Evolutionary conservation across 2,113 vertebrate genomes (phyloP).

Genomic region (Helogale parvula): DNA sequence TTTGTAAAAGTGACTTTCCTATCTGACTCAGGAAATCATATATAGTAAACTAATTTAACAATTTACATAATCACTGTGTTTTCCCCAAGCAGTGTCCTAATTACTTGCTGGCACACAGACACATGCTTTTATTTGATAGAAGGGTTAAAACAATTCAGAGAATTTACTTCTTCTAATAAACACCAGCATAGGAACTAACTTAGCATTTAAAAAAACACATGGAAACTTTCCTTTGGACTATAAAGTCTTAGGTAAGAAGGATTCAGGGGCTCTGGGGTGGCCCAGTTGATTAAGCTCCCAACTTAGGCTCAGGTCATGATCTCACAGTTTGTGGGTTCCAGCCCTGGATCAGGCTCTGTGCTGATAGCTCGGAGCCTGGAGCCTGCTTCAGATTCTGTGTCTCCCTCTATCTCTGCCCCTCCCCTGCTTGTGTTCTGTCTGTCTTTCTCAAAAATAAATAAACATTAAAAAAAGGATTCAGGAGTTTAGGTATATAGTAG

Average conservation of each 20-base stretch:
- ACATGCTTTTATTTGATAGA: background rate
- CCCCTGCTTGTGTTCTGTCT: too few relatives aligned
- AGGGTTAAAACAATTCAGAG: conserved; percentile 18
- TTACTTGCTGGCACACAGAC: conserved; percentile 15
- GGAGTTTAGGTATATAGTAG: background rate
- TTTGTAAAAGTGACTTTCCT: background rate
- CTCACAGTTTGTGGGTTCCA: too few relatives aligned
- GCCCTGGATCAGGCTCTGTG: too few relatives aligned
- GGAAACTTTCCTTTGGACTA: conserved; percentile 8
- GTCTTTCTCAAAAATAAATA: too few relatives aligned
- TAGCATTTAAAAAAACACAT: background rate
- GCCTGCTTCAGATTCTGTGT: too few relatives aligned
- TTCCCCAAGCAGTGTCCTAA: conserved; percentile 9
- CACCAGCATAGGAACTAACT: background rate
- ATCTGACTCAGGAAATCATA: conserved; percentile 32
- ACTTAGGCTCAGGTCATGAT: too few relatives aligned
- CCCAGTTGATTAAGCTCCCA: too few relatives aligned
- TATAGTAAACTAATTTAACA: conserved; percentile 9
- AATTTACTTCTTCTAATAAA: conserved; percentile 30
- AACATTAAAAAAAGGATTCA: background rate
- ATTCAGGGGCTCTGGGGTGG: too few relatives aligned
- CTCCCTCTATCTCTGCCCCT: too few relatives aligned
- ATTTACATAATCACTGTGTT: conserved; percentile 15
- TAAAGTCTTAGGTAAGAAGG: conserved; percentile 1
- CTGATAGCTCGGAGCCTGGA: too few relatives aligned